Evolutionary conservation across 2,797 vertebrate species (phyloP).

Genomic region (Melanotaenia nigrans): DNA sequence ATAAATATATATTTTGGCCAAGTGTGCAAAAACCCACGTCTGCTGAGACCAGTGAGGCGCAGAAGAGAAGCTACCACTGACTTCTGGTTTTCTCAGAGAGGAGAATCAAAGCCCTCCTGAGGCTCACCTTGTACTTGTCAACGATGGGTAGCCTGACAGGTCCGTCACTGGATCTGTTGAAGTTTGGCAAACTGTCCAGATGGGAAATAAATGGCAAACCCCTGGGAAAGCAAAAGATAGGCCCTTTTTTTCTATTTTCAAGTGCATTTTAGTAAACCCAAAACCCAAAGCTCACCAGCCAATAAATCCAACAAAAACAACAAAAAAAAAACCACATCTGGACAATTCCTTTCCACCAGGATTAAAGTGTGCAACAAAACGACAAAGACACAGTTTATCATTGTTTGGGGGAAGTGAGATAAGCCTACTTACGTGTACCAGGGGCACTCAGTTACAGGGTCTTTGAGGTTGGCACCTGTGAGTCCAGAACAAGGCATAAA

Average conservation of each 20-base stretch:
- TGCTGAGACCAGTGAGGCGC: not conserved
- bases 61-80: slow-evolving; percentile 12
- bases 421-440: slow-evolving; percentile 94
- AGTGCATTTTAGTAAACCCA: not conserved
- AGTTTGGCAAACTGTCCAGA: slow-evolving; percentile 98
- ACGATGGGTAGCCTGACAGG: slow-evolving; percentile 98
- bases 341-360: too few relatives aligned
- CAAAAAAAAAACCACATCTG: too few relatives aligned
- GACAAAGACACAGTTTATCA: not conserved
- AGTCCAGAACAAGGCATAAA: slow-evolving; percentile 99
- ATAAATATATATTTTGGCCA: slow-evolving; percentile 13
- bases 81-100: slow-evolving; percentile 1
- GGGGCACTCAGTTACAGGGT: slow-evolving; percentile 89
- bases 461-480: slow-evolving; percentile 97
- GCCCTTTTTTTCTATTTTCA: too few relatives aligned
- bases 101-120: not conserved
- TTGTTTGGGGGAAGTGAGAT: not conserved
- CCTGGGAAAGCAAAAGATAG: slow-evolving; percentile 70
- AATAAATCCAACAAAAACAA: too few relatives aligned
- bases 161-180: slow-evolving; percentile 93
- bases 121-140: slow-evolving; percentile 97
- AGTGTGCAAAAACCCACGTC: slow-evolving; percentile 27
- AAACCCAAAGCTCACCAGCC: too few relatives aligned
- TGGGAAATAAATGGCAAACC: slow-evolving; percentile 97
- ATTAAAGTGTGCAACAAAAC: not conserved